Percentiles rank a stretch among this genome's conserved stretches.
These are phyloP conservation scores for Drosophila mimica DNA, from an alignment of 2,888 invertebrate genomes.

Conservation along the genomic window DNA sequence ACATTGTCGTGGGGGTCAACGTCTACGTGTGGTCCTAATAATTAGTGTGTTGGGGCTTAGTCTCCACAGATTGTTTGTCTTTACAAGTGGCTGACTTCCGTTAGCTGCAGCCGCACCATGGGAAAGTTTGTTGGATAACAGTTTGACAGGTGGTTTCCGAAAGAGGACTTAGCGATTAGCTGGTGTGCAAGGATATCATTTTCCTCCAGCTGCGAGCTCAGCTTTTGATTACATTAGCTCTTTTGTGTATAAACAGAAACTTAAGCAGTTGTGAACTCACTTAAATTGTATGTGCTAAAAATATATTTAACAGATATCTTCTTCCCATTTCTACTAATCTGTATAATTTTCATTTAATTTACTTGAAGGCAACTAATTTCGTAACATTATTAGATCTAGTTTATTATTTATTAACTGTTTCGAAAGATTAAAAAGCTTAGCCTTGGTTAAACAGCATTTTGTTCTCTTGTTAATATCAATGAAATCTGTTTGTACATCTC, in stretches of 20 bases:
- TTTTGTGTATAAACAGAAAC: background rate
- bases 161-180: constrained; percentile 16
- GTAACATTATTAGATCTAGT: too few species aligned
- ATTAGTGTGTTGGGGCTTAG: constrained; percentile 52
- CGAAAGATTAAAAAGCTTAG: background rate
- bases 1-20: constrained; percentile 52
- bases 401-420: too few species aligned
- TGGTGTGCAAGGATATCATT: constrained; percentile 2
- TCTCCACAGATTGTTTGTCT: constrained; percentile 51
- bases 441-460: background rate
- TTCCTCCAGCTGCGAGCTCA: constrained; percentile 6
- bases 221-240: constrained; percentile 1
- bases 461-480: constrained; percentile 6
- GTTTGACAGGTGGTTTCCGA: constrained; percentile 42
- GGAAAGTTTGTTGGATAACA: constrained; percentile 42
- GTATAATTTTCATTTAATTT: background rate
- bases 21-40: constrained; percentile 63
- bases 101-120: constrained; percentile 10
- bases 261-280: background rate
- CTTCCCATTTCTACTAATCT: too few species aligned
- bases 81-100: constrained; percentile 57
- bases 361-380: background rate
- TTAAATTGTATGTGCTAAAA: background rate
- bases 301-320: background rate
- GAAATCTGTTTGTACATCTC: background rate